A percentile compares a stretch with the other conserved stretches of the same genome.
Evolutionary conservation across 23 tunicate genomes (phyloP).

Genomic region (Phallusia fumigata): DNA sequence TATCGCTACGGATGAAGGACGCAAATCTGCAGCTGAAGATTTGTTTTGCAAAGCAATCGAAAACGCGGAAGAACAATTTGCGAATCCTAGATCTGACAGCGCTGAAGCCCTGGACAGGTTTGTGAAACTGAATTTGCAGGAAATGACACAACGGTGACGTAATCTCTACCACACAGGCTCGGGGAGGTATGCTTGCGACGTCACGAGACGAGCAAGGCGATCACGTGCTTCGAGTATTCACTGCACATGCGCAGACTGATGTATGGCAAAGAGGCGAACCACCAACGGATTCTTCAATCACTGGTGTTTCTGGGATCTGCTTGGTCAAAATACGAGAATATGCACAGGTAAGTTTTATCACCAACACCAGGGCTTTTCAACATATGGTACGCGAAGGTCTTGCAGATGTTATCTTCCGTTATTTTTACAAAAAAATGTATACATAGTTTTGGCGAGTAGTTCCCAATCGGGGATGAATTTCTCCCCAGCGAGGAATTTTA

Average conservation of each 20-base stretch:
- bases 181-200: slow-evolving; percentile 54
- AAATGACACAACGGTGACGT: not conserved
- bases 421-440: too few relatives aligned
- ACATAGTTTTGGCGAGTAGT: too few relatives aligned
- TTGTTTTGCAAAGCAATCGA: slow-evolving; percentile 54
- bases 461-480: too few relatives aligned
- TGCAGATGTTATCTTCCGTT: too few relatives aligned
- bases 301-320: slow-evolving; percentile 66
- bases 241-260: slow-evolving; percentile 71
- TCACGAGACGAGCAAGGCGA: slow-evolving; percentile 54
- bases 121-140: not conserved
- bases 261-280: slow-evolving; percentile 61
- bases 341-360: slow-evolving; percentile 55
- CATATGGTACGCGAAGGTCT: too few relatives aligned
- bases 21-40: slow-evolving; percentile 48
- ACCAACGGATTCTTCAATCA: slow-evolving; percentile 56
- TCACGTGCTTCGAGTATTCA: slow-evolving; percentile 86
- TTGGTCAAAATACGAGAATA: slow-evolving; percentile 60
- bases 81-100: slow-evolving; percentile 80
- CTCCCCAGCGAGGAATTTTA: too few relatives aligned
- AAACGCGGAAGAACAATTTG: slow-evolving; percentile 45
- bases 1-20: slow-evolving; percentile 40
- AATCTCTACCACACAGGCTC: not conserved
- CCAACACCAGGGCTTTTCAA: too few relatives aligned
- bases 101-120: slow-evolving; percentile 85